phyloP scores from a whole-genome alignment of 2,113 vertebrate species.

The Datnioides undecimradiatus region DNA sequence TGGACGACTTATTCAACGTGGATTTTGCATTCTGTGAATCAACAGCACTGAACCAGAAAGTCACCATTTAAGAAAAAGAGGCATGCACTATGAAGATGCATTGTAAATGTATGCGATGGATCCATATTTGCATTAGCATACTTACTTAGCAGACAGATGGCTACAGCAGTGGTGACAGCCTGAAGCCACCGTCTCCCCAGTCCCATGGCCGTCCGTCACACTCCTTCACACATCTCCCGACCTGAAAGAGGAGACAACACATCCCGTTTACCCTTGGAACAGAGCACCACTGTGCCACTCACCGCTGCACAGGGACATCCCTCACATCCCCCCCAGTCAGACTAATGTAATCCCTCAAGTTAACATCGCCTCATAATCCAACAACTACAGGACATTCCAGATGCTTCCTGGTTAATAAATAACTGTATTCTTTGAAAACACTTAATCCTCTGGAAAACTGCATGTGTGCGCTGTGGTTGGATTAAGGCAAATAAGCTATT shows the following conservation, averaged over 20 bases:
- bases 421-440: conserved; percentile 67
- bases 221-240: conserved; percentile 79
- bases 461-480: conserved; percentile 52
- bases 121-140: conserved; percentile 54
- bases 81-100: conserved; percentile 13
- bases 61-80: background rate
- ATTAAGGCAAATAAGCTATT: conserved; percentile 62
- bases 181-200: conserved; percentile 81
- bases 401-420: conserved; percentile 62
- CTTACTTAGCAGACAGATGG: conserved; percentile 83
- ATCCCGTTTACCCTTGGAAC: conserved; percentile 36
- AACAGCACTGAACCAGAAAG: background rate
- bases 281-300: conserved; percentile 11
- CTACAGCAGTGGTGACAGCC: conserved; percentile 76
- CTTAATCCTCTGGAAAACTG: conserved; percentile 49
- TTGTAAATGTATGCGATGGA: conserved; percentile 26
- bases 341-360: conserved; percentile 65
- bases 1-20: background rate
- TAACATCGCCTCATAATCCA: conserved; percentile 65
- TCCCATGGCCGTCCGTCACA: conserved; percentile 85
- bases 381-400: conserved; percentile 57
- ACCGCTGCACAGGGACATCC: conserved; percentile 30
- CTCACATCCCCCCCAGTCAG: conserved; percentile 39
- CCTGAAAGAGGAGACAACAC: conserved; percentile 69
- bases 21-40: background rate